These are phyloP conservation scores for Drosophila oshimai DNA, from an alignment of 1,140 invertebrate genomes.

Conservation along the genomic window DNA sequence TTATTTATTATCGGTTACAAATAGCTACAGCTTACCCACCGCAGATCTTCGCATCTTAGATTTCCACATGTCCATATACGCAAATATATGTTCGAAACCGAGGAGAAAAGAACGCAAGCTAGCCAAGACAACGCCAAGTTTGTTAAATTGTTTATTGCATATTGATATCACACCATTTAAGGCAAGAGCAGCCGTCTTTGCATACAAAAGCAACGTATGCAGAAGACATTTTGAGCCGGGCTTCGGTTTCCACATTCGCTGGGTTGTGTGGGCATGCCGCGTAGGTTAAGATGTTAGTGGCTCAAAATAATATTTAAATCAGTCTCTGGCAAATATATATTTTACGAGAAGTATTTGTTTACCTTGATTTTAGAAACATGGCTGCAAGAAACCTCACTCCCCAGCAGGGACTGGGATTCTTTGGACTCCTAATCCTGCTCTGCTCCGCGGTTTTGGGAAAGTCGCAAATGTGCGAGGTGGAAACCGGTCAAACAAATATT, in stretches of 20 bases:
- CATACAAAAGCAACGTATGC: constrained; percentile 44
- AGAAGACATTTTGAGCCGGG: constrained; percentile 43
- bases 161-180: constrained; percentile 77
- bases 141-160: constrained; percentile 79
- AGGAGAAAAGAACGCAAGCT: constrained; percentile 32
- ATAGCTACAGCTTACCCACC: not conserved
- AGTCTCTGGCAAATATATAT: constrained; percentile 8
- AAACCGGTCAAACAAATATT: constrained; percentile 92
- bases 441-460: constrained; percentile 70
- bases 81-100: not conserved
- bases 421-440: constrained; percentile 55
- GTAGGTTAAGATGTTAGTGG: constrained; percentile 23
- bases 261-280: constrained; percentile 11
- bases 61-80: constrained; percentile 69
- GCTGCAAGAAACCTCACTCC: constrained; percentile 23
- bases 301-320: constrained; percentile 14
- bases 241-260: not conserved
- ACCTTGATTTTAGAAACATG: constrained; percentile 57
- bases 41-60: constrained; percentile 46
- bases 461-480: constrained; percentile 85
- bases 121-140: constrained; percentile 72
- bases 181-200: constrained; percentile 64
- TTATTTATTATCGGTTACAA: not conserved
- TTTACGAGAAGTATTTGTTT: constrained; percentile 13
- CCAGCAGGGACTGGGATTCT: constrained; percentile 26